Base-by-base conservation (phyloP, 2,888 invertebrate species). In the Hipparchia semele region DNA sequence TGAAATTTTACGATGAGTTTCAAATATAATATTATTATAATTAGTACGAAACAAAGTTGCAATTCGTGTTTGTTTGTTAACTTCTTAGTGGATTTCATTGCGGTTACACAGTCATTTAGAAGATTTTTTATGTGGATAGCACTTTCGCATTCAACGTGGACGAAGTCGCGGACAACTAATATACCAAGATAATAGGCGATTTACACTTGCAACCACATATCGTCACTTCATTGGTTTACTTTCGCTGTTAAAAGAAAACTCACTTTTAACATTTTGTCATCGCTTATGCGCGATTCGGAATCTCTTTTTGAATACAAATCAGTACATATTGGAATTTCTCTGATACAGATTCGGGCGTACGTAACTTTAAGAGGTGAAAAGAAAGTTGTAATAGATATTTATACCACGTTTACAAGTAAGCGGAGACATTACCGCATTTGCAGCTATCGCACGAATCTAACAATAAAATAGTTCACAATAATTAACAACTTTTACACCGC, bases 261-360 rank as follows among this genome's bases (percentile, higher is more conserved):
- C 79, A 81, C 76, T 79, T 82, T 75, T 84, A 85, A 83, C 82
- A 79, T 83, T 83, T 87, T 82, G 85, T 83, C 81, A 84, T 83
- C 81, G 82, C 81, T 71, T 84, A 86, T 84, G 83, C 87, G 81
- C 83, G 86, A 89, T 89, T 86, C 83, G 83, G 81, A 80, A 79
- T 79, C 78, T 83, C 80, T 87, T 78, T 83, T 82, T 81, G 89
- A 89, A 92, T 92, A 91, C 90, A 87, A 90, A 91, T 87, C 84
- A 87, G 86, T 82, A 74, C 62, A 76, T 78, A 82, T 84, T 83
- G 80, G 80, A 90, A 89, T 91, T 91, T 92, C 91, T 87, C 90
- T 83, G 81, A 84, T 88, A 85, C 82, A 89, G 85, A 90, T 90
- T 88, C 87, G 86, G 78, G 83, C 70, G 83, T 85, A 82, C 80